phyloP scores from a whole-genome alignment of 2,797 vertebrate genomes.

The Coranthus polyacanthus region DNA sequence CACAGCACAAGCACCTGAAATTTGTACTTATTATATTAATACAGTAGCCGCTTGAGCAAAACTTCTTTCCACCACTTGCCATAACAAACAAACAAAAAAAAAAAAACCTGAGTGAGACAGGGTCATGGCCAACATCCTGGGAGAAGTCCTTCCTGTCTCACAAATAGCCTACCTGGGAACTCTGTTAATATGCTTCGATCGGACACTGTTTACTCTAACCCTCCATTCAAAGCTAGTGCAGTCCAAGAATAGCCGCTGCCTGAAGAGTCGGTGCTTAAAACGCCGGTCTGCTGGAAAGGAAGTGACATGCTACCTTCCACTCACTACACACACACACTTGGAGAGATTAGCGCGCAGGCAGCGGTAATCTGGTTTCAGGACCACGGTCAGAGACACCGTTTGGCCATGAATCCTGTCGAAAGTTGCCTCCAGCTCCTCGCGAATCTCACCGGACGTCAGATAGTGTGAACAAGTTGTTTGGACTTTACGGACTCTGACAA shows the following conservation, averaged over 20 bases:
- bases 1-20: no score
- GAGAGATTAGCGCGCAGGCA: constrained; percentile 78
- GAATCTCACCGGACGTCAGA: constrained; percentile 27
- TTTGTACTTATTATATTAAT: no score
- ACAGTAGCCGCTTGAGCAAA: no score
- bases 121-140: no score
- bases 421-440: constrained; percentile 46
- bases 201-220: constrained; percentile 56
- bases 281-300: constrained; percentile 66
- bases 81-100: no score
- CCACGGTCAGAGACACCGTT: constrained; percentile 76
- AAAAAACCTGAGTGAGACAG: no score
- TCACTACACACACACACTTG: constrained; percentile 70
- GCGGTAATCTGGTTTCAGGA: constrained; percentile 84
- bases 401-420: constrained; percentile 61
- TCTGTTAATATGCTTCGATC: constrained; percentile 43
- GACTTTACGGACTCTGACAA: constrained; percentile 21
- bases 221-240: constrained; percentile 62
- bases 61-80: no score
- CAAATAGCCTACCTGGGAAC: constrained; percentile 34
- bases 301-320: constrained; percentile 75
- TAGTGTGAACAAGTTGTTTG: constrained; percentile 41
- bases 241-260: constrained; percentile 73
- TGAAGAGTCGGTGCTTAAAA: constrained; percentile 52
- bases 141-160: constrained; percentile 21